Conservation (phyloP, 2,113 vertebrate species). For the Apteryx mantelli region DNA sequence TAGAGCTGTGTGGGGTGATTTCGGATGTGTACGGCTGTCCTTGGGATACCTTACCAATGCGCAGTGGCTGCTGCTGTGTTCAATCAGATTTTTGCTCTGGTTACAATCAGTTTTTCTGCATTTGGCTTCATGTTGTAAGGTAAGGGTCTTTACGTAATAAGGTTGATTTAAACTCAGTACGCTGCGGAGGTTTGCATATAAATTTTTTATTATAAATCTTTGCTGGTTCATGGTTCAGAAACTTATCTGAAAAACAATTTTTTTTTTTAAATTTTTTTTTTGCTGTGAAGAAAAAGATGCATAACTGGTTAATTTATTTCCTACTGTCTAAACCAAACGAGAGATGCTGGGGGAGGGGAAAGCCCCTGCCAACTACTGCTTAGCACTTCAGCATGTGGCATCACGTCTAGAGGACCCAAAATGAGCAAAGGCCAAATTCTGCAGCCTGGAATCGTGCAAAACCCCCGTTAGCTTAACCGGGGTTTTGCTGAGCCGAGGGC, state of each 20-base stretch:
- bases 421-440: neutral
- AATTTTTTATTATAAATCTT: conserved; percentile 42
- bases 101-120: conserved; percentile 6
- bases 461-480: neutral
- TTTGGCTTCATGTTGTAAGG: neutral
- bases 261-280: neutral
- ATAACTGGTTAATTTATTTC: conserved; percentile 34
- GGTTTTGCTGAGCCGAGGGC: neutral
- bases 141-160: neutral
- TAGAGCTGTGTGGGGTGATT: neutral
- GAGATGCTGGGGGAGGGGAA: conserved; percentile 10
- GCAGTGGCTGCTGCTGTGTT: neutral
- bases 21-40: neutral
- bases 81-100: conserved; percentile 47
- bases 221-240: conserved; percentile 45
- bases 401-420: conserved; percentile 14
- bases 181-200: conserved; percentile 5
- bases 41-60: neutral
- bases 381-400: conserved; percentile 1
- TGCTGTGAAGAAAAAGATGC: conserved; percentile 4
- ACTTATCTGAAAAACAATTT: neutral
- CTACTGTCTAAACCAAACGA: conserved; percentile 31
- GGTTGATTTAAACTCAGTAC: conserved; percentile 1
- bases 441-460: neutral
- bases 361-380: conserved; percentile 11